Evolutionary conservation across 2,888 invertebrate genomes (phyloP).

Genomic region (Diarsia dahlii): DNA sequence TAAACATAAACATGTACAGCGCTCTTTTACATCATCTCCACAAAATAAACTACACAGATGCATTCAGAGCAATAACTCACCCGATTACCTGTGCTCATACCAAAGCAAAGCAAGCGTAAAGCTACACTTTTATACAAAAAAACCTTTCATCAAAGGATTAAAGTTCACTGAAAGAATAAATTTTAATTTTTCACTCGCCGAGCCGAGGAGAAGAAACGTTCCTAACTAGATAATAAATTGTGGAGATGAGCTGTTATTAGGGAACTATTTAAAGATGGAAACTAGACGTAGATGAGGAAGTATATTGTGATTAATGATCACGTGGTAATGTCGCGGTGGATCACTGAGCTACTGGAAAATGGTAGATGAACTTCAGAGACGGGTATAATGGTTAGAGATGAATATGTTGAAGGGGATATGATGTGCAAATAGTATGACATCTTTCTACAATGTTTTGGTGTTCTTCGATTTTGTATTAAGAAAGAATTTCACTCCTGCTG

Average conservation of each 20-base stretch:
- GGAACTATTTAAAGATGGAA: conserved; percentile 40
- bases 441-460: neutral
- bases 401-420: neutral
- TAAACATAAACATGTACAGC: neutral
- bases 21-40: neutral
- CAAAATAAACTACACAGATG: neutral
- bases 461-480: neutral
- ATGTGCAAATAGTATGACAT: neutral
- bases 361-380: no score
- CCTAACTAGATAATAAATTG: conserved; percentile 57
- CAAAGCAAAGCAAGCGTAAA: conserved; percentile 31
- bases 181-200: conserved; percentile 59
- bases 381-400: neutral
- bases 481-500: neutral
- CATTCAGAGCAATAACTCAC: conserved; percentile 26
- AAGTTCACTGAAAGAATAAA: conserved; percentile 58
- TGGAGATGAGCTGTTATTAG: conserved; percentile 46
- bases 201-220: conserved; percentile 53
- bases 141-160: conserved; percentile 51
- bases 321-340: neutral
- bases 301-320: conserved; percentile 41
- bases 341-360: neutral
- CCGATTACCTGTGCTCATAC: conserved; percentile 41
- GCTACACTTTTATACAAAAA: conserved; percentile 20
- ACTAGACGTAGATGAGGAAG: conserved; percentile 10